Base-by-base conservation (phyloP, 1,140 invertebrate species). In the Pentalonia nigronervosa region DNA sequence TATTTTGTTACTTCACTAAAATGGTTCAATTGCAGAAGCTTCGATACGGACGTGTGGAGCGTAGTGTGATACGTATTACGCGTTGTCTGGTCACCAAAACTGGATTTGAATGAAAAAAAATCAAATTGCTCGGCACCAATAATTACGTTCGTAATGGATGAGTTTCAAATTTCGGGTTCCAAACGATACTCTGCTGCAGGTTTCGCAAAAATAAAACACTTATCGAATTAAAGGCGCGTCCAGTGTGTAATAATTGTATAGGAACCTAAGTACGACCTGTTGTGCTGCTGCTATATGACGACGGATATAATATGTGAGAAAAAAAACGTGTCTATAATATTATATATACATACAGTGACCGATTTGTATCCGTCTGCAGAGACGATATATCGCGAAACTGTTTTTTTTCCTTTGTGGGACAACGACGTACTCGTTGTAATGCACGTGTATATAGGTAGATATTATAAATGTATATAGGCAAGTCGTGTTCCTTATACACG, bases 321-420 rank as follows among this genome's bases (percentile, higher is more conserved):
- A 83, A 83, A 36, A 83, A 36, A 36, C 34, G 34, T 23, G 21
- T 14, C 20, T 17, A 17, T 34, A n/a, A 76, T 76, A n/a, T 30
- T 67, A n/a, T 76, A 41, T 41, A 41, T 41, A 41, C 4, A n/a
- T 76, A 76, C 60, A 76, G 60, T 76, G 60, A 76, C 60, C 60
- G 60, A 7, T 76, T 76, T 17, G n/a, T n/a, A 76, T 76, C 60
- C 14, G 14, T n/a, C 14, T 14, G 60, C 60, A n/a, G 2, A 83
- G 34, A 23, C 76, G 76, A 83, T 83, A 83, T 83, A 83, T 83
- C 41, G 84, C 84, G 45, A 86, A 86, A 86, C 41, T 25, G 41
- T 86, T 86, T 30, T 86, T 84, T 25, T 86, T 47, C 41, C 25
- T 47, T 86, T 86, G 84, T 86, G 9, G 84, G 84, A 86, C 84